Evolutionary conservation across 2,888 invertebrate genomes (phyloP), one percentile per base, ranked within the genome.

Genomic region (Osmoderma eremita): DNA sequence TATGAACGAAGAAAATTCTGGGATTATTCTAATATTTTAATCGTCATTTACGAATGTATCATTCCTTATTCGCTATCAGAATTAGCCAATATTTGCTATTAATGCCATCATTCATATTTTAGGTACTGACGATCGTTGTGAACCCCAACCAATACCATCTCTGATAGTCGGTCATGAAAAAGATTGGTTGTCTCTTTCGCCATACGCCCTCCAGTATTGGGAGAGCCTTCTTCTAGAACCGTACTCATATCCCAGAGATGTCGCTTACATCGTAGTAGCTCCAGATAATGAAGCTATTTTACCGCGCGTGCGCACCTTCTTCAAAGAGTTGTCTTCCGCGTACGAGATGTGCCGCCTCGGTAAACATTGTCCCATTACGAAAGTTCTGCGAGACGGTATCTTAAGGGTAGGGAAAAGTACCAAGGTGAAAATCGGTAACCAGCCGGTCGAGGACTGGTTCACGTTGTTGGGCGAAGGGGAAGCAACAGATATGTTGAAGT

Each of bases 141-240:
- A 97, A 80, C 97, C 98, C 38, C 98, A 98, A 82, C 97, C 98
- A 0, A 95, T 98, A 76, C 98, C 98, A 18, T 93, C 95, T 3
- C 86, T 98, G 50, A 89, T 97, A 64, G 95, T 97, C 42, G 97
- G 97, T 0, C 93, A 94, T 83, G 98, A 98, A 78, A 92, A 94
- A 76, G 98, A 98, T 79, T 96, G 97, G 94, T 84, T 98, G 50
- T 91, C 95, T 4, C 84, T 97, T 42, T 94, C 97, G n/a, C 98
- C 98, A 0, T 93, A 95, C 80, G 94, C 97, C 54, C 86, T 98
- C 45, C 91, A 93, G 69, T 95, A 94, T 80, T 98, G 98, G 98
- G 98, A 99, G 81, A 92, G 95, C 77, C 86, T 98, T n/a, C 84
- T 94, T n/a, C 84, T 99, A 10, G 98, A 98, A 81, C 99, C 99